Percentiles rank a stretch among this genome's conserved stretches.
Evolutionary conservation across 2,888 invertebrate species (phyloP).

Genomic region (Thymelicus lineola): DNA sequence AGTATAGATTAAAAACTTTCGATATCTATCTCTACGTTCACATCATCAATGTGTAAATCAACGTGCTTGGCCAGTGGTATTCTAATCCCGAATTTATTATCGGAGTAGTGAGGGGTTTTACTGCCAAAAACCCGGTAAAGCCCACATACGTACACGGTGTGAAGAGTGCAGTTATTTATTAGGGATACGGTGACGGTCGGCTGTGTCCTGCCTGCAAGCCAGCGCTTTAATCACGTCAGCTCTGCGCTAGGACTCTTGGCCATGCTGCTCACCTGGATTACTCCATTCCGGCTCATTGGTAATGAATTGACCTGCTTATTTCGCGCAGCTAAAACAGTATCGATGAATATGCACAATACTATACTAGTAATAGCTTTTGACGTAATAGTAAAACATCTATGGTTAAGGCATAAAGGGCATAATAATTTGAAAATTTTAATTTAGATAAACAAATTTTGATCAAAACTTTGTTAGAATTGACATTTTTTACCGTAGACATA

Average conservation of each 20-base stretch:
- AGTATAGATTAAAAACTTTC: no score
- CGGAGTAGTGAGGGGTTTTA: constrained; percentile 12
- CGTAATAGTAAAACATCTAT: no score
- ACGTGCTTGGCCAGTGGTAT: background rate
- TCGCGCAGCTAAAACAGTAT: no score
- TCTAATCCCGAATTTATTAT: constrained; percentile 26
- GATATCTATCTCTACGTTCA: background rate
- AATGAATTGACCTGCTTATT: background rate
- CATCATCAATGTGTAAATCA: background rate
- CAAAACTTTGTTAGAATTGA: no score
- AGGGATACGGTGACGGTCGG: constrained; percentile 65
- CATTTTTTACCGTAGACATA: no score
- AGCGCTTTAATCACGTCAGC: constrained; percentile 64
- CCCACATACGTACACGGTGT: background rate
- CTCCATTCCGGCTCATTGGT: background rate
- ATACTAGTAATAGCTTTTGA: no score
- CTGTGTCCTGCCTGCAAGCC: constrained; percentile 52
- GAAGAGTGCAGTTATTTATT: constrained; percentile 70
- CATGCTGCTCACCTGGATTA: background rate
- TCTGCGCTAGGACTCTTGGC: constrained; percentile 58
- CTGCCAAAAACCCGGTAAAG: constrained; percentile 15
- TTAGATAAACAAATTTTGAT: no score
- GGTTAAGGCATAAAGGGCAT: no score
- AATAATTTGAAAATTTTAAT: no score
- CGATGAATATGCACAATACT: no score